Evolutionary conservation across 2,888 invertebrate genomes (phyloP).

Genomic region (Coleophora flavipennella): DNA sequence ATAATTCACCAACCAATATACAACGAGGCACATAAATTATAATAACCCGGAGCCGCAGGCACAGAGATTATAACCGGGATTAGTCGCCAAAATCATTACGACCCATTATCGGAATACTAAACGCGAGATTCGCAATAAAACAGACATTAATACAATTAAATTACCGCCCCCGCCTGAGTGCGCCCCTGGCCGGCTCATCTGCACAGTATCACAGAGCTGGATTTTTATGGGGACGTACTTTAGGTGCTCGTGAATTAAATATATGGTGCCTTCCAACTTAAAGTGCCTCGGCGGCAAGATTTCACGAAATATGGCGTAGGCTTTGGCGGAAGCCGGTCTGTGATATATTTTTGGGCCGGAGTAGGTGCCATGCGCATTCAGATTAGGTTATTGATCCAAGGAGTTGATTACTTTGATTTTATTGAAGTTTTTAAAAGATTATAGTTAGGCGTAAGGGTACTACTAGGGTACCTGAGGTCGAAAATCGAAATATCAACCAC

Average conservation of each 20-base stretch:
- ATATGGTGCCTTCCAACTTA: constrained; percentile 59
- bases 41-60: constrained; percentile 12
- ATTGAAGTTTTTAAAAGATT: no score
- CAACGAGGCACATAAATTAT: no score
- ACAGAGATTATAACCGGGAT: constrained; percentile 26
- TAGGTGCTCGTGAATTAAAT: constrained; percentile 65
- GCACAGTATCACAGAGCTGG: constrained; percentile 64
- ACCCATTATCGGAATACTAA: constrained; percentile 57
- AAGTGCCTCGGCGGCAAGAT: constrained; percentile 65
- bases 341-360: neutral
- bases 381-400: neutral
- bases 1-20: no score
- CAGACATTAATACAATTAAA: constrained; percentile 63
- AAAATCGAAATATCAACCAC: no score
- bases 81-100: constrained; percentile 48
- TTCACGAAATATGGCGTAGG: constrained; percentile 52
- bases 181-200: constrained; percentile 64
- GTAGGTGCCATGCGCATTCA: neutral
- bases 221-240: constrained; percentile 70
- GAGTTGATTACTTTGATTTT: no score
- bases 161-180: constrained; percentile 41
- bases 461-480: no score
- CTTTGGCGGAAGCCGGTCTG: neutral
- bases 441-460: no score
- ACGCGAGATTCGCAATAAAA: constrained; percentile 67